Percentiles rank a stretch among this genome's conserved stretches.
Evolutionary conservation across 2,888 invertebrate genomes (phyloP).

Genomic region (Alloplasta piceator): DNA sequence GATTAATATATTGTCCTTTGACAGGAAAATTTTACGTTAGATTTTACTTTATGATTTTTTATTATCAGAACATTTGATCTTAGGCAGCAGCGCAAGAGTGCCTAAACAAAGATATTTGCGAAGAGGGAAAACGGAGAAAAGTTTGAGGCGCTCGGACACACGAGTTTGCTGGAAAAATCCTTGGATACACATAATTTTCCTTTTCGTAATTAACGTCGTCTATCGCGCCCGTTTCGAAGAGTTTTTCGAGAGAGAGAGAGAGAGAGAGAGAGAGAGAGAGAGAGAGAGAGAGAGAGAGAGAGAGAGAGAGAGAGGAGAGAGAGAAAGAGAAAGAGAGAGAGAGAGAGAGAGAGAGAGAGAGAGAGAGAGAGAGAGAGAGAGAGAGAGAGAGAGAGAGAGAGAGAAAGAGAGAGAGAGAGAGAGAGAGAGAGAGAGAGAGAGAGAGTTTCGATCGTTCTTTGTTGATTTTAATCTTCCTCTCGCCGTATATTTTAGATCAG

Average conservation of each 20-base stretch:
- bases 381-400: not conserved
- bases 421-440: not conserved
- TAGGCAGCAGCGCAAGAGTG: no score
- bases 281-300: not conserved
- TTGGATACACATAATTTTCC: conserved; percentile 47
- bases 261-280: not conserved
- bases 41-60: no score
- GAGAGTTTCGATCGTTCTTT: not conserved
- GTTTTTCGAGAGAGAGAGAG: not conserved
- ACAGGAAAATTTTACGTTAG: no score
- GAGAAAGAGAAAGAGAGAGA: not conserved
- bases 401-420: not conserved
- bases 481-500: no score
- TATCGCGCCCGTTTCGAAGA: conserved; percentile 3
- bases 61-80: no score
- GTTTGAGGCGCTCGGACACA: no score
- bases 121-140: no score
- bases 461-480: no score
- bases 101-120: no score
- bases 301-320: not conserved
- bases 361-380: not conserved
- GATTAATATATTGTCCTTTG: no score
- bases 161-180: conserved; percentile 14
- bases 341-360: not conserved
- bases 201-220: conserved; percentile 34